A percentile compares a stretch with the other conserved stretches of the same genome.
Conservation (phyloP, 2,797 vertebrate genomes). For the Anolis apletophallus region DNA sequence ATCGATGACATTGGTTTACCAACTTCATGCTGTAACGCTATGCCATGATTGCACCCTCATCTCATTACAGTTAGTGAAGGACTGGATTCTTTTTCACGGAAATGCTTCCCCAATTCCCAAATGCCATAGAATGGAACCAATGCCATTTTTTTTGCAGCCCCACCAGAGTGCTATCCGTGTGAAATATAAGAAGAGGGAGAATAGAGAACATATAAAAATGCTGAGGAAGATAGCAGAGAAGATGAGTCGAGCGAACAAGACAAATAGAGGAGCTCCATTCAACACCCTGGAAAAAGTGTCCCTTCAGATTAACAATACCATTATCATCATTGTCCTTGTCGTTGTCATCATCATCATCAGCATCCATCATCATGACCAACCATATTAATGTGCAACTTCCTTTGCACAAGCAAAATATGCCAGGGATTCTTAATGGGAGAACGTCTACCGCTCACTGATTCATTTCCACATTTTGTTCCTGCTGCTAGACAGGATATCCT, state of each 20-base stretch:
- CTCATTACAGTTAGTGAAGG: neutral
- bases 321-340: no score
- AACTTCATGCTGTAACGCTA: neutral
- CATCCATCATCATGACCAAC: slow-evolving; percentile 46
- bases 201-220: neutral
- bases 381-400: slow-evolving; percentile 82
- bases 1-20: no score
- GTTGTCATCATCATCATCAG: no score
- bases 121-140: no score
- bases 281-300: slow-evolving; percentile 56
- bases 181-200: neutral
- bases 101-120: no score
- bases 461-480: slow-evolving; percentile 87
- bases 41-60: neutral
- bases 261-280: slow-evolving; percentile 62
- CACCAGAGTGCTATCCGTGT: no score
- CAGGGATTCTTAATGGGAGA: slow-evolving; percentile 80
- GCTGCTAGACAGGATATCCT: slow-evolving; percentile 85
- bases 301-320: slow-evolving; percentile 71
- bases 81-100: no score
- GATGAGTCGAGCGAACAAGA: neutral
- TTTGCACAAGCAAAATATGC: slow-evolving; percentile 78
- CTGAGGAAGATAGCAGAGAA: neutral
- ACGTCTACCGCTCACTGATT: slow-evolving; percentile 84
- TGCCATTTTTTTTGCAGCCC: no score